A percentile compares a stretch with the other conserved stretches of the same genome.
Evolutionary conservation across 2,888 invertebrate species (phyloP).

Genomic region (Acronicta leporina): DNA sequence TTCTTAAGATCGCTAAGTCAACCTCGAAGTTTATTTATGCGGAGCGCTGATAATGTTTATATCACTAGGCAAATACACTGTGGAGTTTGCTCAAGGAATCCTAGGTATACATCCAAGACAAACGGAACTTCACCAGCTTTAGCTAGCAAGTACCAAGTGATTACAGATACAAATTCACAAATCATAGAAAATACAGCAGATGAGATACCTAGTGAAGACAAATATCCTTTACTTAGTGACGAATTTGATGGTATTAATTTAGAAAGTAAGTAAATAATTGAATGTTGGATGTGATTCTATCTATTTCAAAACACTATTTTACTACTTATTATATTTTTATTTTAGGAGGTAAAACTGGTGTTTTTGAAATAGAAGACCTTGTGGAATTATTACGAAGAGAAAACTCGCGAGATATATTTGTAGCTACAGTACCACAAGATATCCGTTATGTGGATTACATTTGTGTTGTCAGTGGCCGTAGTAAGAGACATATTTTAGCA

Average conservation of each 20-base stretch:
- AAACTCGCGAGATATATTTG: constrained; percentile 94
- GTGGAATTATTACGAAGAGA: constrained; percentile 93
- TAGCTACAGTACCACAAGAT: constrained; percentile 92
- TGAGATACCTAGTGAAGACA: constrained; percentile 81
- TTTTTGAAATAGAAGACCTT: constrained; percentile 96
- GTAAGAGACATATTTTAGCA: constrained; percentile 92
- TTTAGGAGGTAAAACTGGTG: constrained; percentile 94
- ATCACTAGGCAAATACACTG: constrained; percentile 75
- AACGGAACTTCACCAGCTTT: constrained; percentile 83
- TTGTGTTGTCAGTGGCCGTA: constrained; percentile 93
- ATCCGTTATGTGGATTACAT: constrained; percentile 95
- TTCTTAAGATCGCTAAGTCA: constrained; percentile 44
- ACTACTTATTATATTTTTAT: constrained; percentile 47
- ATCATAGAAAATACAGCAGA: constrained; percentile 93
- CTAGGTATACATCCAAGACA: constrained; percentile 76
- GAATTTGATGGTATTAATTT: constrained; percentile 90
- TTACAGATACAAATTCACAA: constrained; percentile 91
- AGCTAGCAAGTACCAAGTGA: constrained; percentile 91
- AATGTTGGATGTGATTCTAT: not conserved
- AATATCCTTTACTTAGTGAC: constrained; percentile 82
- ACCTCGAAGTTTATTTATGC: constrained; percentile 35
- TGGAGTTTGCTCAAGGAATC: constrained; percentile 75
- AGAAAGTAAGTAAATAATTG: constrained; percentile 83
- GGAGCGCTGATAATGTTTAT: constrained; percentile 55
- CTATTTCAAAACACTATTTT: not conserved